Evolutionary conservation across 2,888 invertebrate genomes (phyloP).

Genomic region (Dexiosoma caninum): DNA sequence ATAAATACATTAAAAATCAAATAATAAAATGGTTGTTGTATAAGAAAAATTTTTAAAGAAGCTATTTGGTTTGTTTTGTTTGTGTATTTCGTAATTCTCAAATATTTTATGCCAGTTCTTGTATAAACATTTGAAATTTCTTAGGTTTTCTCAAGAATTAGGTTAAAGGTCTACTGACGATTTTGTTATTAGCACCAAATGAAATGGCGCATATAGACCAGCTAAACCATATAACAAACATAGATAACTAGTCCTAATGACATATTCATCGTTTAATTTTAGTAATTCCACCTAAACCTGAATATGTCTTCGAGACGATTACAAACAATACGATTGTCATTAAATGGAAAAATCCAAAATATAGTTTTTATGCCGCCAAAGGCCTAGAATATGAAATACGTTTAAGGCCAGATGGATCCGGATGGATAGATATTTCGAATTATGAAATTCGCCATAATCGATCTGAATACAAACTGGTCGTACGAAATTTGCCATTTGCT

Average conservation of each 20-base stretch:
- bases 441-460: conserved; percentile 60
- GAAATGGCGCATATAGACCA: too few relatives aligned
- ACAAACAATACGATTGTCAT: conserved; percentile 66
- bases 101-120: too few relatives aligned
- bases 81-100: too few relatives aligned
- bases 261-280: background rate
- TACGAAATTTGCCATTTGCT: conserved; percentile 61
- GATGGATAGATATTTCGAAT: conserved; percentile 57
- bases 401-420: conserved; percentile 59
- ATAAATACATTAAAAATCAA: too few relatives aligned
- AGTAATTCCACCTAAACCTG: conserved; percentile 68
- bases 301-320: conserved; percentile 63
- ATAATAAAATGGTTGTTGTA: too few relatives aligned
- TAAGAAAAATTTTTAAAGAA: too few relatives aligned
- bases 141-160: too few relatives aligned
- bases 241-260: background rate
- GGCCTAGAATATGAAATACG: conserved; percentile 67
- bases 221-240: too few relatives aligned
- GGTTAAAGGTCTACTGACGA: too few relatives aligned
- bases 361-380: conserved; percentile 64
- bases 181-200: too few relatives aligned
- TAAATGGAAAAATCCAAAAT: conserved; percentile 66
- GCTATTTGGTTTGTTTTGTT: too few relatives aligned
- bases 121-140: too few relatives aligned
- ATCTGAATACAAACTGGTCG: conserved; percentile 55